Evolutionary conservation across 2,797 vertebrate species (phyloP).

Genomic region (Neomorphus geoffroyi): DNA sequence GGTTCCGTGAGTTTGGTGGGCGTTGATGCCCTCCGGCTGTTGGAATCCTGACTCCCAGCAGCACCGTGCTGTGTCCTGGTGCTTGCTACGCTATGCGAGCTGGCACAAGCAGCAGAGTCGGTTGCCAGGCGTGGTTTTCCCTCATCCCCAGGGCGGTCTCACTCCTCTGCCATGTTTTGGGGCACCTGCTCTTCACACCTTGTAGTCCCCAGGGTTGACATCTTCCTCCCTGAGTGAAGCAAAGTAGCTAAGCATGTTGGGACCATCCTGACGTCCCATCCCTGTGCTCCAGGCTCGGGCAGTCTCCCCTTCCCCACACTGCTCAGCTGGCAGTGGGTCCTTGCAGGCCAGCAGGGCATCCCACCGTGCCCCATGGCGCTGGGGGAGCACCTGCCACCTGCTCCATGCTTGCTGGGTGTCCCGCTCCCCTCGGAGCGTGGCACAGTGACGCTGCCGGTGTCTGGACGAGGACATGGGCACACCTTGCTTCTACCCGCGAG

Average conservation of each 20-base stretch:
- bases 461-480: neutral
- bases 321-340: neutral
- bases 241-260: neutral
- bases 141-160: neutral
- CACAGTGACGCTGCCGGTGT: neutral
- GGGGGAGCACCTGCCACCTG: fast-evolving
- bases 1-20: neutral
- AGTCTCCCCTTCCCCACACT: neutral
- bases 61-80: neutral
- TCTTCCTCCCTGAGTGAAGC: neutral
- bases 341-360: neutral
- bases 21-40: fast-evolving
- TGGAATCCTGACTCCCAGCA: neutral
- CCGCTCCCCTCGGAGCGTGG: neutral
- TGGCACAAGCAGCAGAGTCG: fast-evolving
- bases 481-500: fast-evolving
- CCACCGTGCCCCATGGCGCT: fast-evolving
- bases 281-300: fast-evolving
- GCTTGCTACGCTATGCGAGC: fast-evolving
- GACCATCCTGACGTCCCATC: fast-evolving
- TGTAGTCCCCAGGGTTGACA: neutral
- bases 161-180: neutral
- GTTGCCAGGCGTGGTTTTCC: neutral
- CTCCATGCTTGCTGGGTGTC: neutral
- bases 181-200: neutral